These are phyloP conservation scores for Mobula birostris DNA, from an alignment of 2,113 vertebrate genomes.

Conservation along the genomic window DNA sequence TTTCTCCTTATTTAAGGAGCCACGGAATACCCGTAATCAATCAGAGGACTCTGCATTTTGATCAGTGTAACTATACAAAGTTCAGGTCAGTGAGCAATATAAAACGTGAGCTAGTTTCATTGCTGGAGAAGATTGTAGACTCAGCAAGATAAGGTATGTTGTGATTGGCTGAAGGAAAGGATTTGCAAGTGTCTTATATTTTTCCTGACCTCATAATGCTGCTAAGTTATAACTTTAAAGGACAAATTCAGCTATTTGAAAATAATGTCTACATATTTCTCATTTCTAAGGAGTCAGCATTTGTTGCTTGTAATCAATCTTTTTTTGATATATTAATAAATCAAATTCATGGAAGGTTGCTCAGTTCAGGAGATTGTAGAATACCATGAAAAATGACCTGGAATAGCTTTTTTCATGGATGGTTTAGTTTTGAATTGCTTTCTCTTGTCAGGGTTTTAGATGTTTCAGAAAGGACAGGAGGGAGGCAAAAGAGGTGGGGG, in stretches of 20 bases:
- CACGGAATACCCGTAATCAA: not conserved
- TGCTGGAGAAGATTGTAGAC: not conserved
- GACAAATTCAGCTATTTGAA: not conserved
- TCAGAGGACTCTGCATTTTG: not conserved
- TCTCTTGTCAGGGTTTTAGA: too few relatives aligned
- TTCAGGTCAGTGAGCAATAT: not conserved
- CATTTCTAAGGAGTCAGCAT: not conserved
- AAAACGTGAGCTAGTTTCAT: not conserved
- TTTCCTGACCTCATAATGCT: not conserved
- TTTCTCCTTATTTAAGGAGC: not conserved
- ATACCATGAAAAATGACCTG: too few relatives aligned
- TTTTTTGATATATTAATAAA: not conserved
- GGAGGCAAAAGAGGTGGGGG: too few relatives aligned
- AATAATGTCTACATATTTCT: not conserved
- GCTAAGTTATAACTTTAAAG: not conserved
- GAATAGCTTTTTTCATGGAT: too few relatives aligned
- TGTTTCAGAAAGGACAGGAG: too few relatives aligned
- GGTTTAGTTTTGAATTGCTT: too few relatives aligned
- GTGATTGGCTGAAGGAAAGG: not conserved
- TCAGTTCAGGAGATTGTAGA: too few relatives aligned
- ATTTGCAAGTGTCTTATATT: not conserved
- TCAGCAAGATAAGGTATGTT: slow-evolving; percentile 1
- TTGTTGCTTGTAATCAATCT: not conserved
- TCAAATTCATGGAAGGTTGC: not conserved
- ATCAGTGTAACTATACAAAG: not conserved